Evolutionary conservation across 2,797 vertebrate species (phyloP).

Genomic region (Tadarida brasiliensis): DNA sequence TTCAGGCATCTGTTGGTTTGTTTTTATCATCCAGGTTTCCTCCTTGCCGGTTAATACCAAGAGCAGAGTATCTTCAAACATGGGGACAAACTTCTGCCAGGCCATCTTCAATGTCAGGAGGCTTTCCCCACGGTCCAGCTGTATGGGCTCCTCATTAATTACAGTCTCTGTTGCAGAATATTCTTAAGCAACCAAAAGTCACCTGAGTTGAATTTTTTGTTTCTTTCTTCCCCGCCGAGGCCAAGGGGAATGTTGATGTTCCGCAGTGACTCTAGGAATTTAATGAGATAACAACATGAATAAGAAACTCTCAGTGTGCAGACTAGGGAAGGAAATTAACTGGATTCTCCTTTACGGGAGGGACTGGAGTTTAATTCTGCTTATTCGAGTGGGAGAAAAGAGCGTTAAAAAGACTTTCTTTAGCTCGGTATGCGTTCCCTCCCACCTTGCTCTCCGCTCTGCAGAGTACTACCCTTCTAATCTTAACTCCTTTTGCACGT

Average conservation of each 20-base stretch:
- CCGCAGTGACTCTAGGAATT: neutral
- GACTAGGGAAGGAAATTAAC: constrained; percentile 41
- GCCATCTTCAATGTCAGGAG: neutral
- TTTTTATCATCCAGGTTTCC: constrained; percentile 8
- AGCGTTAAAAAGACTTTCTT: neutral
- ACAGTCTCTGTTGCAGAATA: constrained; percentile 54
- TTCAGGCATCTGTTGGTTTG: constrained; percentile 38
- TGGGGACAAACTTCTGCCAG: neutral
- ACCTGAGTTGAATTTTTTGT: neutral
- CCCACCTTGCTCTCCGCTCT: neutral
- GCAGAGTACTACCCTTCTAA: neutral
- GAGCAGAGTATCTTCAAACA: constrained; percentile 23
- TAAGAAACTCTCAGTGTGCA: constrained; percentile 29
- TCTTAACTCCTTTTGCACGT: neutral
- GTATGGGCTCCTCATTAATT: constrained; percentile 48
- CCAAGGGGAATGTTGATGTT: constrained; percentile 12
- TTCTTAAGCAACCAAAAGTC: constrained; percentile 35
- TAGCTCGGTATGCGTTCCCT: neutral
- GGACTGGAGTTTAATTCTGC: constrained; percentile 44
- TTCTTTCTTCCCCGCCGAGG: constrained; percentile 28
- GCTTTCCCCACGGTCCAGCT: accelerated
- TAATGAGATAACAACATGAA: constrained; percentile 58
- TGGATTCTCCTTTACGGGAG: constrained; percentile 50
- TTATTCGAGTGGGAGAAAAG: constrained; percentile 57
- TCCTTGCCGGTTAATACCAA: constrained; percentile 38